Conservation (phyloP, 2,888 invertebrate genomes). For the Cephalotes varians region DNA sequence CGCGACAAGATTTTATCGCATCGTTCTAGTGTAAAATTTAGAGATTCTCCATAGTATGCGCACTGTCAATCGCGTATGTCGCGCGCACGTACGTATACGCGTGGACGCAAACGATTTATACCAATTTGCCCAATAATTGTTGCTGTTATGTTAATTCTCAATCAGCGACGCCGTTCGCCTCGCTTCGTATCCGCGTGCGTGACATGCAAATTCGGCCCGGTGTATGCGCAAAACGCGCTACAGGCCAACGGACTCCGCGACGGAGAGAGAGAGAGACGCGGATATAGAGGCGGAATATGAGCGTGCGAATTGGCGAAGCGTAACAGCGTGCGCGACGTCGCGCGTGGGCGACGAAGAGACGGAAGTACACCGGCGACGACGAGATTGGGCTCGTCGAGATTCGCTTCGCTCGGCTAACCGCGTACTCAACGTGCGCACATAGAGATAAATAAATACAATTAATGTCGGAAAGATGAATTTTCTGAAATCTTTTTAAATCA, state of each 20-base stretch:
- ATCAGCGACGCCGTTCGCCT: constrained; percentile 77
- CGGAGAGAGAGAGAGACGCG: constrained; percentile 14
- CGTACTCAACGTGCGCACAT: constrained; percentile 36
- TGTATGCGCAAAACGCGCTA: constrained; percentile 52
- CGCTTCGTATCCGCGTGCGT: constrained; percentile 71
- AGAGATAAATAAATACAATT: not conserved
- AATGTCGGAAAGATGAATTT: not conserved
- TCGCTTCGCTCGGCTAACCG: constrained; percentile 74
- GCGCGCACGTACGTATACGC: constrained; percentile 50
- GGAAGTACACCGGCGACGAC: constrained; percentile 77
- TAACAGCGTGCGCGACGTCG: constrained; percentile 40
- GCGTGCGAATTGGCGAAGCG: constrained; percentile 46
- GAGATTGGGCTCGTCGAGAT: constrained; percentile 79
- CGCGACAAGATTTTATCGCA: not conserved
- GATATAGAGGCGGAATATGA: constrained; percentile 43
- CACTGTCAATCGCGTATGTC: constrained; percentile 19
- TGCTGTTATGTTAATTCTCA: constrained; percentile 84
- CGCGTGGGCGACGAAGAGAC: constrained; percentile 44
- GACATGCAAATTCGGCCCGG: constrained; percentile 78
- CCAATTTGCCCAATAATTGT: constrained; percentile 83
- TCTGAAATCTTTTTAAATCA: not conserved
- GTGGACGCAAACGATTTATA: constrained; percentile 79
- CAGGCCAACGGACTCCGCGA: constrained; percentile 4
- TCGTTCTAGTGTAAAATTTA: no score
- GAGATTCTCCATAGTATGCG: constrained; percentile 40